These are phyloP conservation scores for Strongylocentrotus purpuratus DNA, from an alignment of 35 echinoderm and acorn worm genomes.

Conservation along the genomic window DNA sequence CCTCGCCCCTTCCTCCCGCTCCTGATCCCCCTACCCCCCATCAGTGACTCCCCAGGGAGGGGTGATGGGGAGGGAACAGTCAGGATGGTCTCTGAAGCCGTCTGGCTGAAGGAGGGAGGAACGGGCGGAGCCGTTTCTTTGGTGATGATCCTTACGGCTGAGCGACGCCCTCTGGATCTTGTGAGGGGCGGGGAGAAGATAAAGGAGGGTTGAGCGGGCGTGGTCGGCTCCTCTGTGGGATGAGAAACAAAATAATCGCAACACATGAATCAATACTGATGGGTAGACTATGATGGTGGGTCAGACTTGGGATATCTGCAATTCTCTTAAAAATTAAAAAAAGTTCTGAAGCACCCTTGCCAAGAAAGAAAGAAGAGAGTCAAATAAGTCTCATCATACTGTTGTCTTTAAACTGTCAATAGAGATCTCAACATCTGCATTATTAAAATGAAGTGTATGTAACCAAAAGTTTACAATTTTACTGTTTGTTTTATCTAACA, in stretches of 20 bases:
- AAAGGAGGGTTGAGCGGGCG: slow-evolving; percentile 67
- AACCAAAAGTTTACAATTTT: too few species aligned
- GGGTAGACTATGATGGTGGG: not conserved
- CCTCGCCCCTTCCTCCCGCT: not conserved
- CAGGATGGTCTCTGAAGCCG: not conserved
- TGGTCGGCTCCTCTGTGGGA: slow-evolving; percentile 31
- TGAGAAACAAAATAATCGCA: not conserved
- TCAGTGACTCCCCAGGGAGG: not conserved
- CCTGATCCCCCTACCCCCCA: not conserved
- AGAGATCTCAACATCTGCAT: too few species aligned
- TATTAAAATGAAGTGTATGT: too few species aligned
- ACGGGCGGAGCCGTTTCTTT: slow-evolving; percentile 45
- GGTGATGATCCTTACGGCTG: slow-evolving; percentile 48
- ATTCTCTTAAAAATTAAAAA: too few species aligned
- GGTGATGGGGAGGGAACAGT: slow-evolving; percentile 22
- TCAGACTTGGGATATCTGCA: not conserved
- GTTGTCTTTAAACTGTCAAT: too few species aligned
- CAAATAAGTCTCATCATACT: too few species aligned
- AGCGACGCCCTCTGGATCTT: slow-evolving; percentile 64
- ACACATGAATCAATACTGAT: too few species aligned
- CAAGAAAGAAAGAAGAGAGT: too few species aligned
- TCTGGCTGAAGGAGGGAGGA: not conserved
- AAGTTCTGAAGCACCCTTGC: too few species aligned
- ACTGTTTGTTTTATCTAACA: too few species aligned
- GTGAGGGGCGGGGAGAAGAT: slow-evolving; percentile 87